Base-by-base conservation (phyloP, 2,113 vertebrate genomes). In the Sprattus sprattus region DNA sequence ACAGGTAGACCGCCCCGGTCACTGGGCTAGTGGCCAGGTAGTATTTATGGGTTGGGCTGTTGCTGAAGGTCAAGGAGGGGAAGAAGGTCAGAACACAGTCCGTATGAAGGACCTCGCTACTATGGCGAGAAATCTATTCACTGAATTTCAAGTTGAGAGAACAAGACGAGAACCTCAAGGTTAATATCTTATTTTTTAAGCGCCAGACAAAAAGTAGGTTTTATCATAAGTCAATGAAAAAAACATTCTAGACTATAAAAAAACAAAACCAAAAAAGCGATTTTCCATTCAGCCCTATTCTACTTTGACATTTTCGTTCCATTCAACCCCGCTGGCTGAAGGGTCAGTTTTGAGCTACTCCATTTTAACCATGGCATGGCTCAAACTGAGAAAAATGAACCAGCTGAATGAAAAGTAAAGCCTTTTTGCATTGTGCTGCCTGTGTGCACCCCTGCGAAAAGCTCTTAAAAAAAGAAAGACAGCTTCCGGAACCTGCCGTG, bases 1-100 rank as follows among this genome's bases (percentile, higher is more conserved):
- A 99, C 28, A 99, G 96, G 93, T 97, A 99, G 89, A 99, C 95
- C 1, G 96, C 95, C 52, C 97, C 96, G 0, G 95, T 96, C 92
- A 97, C 96, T 0, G 98, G 96, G 92, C 98, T 98, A 81, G 96
- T 96, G 81, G 97, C 94, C 96, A 99, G 93, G 94, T 99, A 99
- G 95, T 99, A 99, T 87, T 98, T 99, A 86, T 99, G 98, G 11
- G 97, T 96, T 0, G 97, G 98, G 88, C 97, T 99, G 94, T 97
- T 99, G 92, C 98, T 99, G 92, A 60, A 93, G 13, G 22, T 84
- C 52, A 78, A 80, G n/a, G 2, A 50, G 45, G 25, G 32, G 28
- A 4, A 28, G 13, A 78, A 85, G 20, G 46, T 47, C 20, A 47
- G 20, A 7, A 83, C 54, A 49, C 15, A 45, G 49, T 81, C 64